Conservation (phyloP, 2,797 vertebrate species). For the Netta rufina region DNA sequence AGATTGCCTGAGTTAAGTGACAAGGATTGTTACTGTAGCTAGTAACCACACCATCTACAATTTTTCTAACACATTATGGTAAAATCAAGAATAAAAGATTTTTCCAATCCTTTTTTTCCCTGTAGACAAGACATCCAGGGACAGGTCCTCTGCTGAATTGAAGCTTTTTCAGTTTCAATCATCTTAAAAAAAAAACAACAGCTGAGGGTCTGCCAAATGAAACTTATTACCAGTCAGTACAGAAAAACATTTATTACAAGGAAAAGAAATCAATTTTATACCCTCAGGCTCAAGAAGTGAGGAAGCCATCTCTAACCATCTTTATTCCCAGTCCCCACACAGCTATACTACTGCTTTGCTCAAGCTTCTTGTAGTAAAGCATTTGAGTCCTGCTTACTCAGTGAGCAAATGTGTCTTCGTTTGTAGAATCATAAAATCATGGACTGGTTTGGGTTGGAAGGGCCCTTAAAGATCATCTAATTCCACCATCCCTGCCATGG, state of each 20-base stretch:
- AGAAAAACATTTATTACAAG: not conserved
- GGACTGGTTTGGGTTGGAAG: too few relatives aligned
- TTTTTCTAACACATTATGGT: not conserved
- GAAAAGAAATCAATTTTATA: not conserved
- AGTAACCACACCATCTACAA: not conserved
- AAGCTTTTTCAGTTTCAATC: not conserved
- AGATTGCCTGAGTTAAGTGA: not conserved
- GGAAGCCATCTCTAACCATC: not conserved
- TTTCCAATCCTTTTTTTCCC: not conserved
- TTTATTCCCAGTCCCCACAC: not conserved
- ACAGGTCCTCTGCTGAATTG: not conserved
- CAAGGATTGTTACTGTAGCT: not conserved
- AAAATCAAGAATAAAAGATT: not conserved
- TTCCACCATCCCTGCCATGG: too few relatives aligned
- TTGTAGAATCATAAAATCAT: too few relatives aligned
- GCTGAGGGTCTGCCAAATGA: not conserved
- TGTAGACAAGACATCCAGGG: not conserved
- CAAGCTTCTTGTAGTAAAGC: not conserved
- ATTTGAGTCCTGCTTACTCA: not conserved
- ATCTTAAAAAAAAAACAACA: not conserved
- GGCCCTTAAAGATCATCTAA: too few relatives aligned
- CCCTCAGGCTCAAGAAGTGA: not conserved
- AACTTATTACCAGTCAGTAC: fast-evolving
- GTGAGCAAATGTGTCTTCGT: not conserved
- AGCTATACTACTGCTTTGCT: not conserved